A percentile compares a stretch with the other conserved stretches of the same genome.
These are phyloP conservation scores for Eilema sororculum DNA, from an alignment of 2,888 invertebrate genomes.

Conservation along the genomic window DNA sequence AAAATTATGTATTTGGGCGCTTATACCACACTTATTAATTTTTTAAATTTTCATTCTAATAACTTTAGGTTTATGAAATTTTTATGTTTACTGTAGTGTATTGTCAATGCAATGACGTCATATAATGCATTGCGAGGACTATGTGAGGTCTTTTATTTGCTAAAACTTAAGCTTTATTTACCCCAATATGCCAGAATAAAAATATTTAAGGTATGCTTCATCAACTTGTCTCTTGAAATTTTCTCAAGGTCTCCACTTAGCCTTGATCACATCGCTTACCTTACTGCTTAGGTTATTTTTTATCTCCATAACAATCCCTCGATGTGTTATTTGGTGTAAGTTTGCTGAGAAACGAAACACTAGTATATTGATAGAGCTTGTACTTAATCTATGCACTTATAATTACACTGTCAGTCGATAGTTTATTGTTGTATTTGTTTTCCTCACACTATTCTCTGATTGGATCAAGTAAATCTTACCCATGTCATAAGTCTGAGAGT, in stretches of 20 bases:
- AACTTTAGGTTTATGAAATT: conserved; percentile 4
- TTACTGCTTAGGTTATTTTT: conserved; percentile 68
- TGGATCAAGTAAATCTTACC: neutral
- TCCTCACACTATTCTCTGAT: neutral
- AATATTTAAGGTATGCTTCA: conserved; percentile 3
- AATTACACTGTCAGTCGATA: neutral
- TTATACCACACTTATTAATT: neutral
- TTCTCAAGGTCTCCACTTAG: conserved; percentile 63
- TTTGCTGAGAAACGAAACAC: neutral
- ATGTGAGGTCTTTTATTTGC: conserved; percentile 34
- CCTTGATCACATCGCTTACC: conserved; percentile 63
- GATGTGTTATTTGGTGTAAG: conserved; percentile 5
- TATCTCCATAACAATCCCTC: conserved; percentile 58
- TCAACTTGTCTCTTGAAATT: conserved; percentile 29
- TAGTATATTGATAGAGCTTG: neutral
- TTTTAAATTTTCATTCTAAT: neutral
- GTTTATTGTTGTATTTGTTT: neutral
- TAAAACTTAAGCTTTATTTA: conserved; percentile 23
- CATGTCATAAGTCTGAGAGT: neutral
- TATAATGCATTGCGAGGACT: conserved; percentile 65
- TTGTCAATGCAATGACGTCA: conserved; percentile 86
- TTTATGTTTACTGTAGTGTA: conserved; percentile 82
- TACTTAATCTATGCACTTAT: neutral
- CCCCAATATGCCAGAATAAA: conserved; percentile 3
- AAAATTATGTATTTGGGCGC: conserved; percentile 21